Percentiles rank a stretch among this genome's conserved stretches.
These are phyloP conservation scores for Thamnophis sirtalis DNA, from an alignment of 2,113 vertebrate genomes.

Conservation along the genomic window DNA sequence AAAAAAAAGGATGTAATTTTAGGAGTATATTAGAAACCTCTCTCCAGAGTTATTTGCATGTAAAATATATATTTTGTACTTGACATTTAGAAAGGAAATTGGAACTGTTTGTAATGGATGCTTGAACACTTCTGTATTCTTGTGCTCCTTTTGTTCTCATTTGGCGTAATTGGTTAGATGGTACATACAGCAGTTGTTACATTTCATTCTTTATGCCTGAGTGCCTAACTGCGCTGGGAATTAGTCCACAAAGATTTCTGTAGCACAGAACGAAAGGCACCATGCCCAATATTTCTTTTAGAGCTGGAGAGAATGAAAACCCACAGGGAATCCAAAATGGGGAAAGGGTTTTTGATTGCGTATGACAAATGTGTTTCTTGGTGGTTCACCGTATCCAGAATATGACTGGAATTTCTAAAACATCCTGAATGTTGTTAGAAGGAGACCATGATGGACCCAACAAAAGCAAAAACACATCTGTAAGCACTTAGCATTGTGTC, in stretches of 20 bases:
- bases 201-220: slow-evolving; percentile 45
- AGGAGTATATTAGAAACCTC: slow-evolving; percentile 63
- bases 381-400: slow-evolving; percentile 14
- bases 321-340: background rate
- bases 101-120: slow-evolving; percentile 56
- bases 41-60: slow-evolving; percentile 64
- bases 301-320: slow-evolving; percentile 19
- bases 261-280: slow-evolving; percentile 5
- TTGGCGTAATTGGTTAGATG: slow-evolving; percentile 55
- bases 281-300: slow-evolving; percentile 19
- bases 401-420: slow-evolving; percentile 12
- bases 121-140: slow-evolving; percentile 56
- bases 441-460: background rate
- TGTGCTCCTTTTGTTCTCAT: slow-evolving; percentile 46
- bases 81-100: slow-evolving; percentile 73
- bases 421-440: background rate
- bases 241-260: slow-evolving; percentile 38
- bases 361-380: background rate
- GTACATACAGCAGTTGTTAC: slow-evolving; percentile 31
- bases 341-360: slow-evolving; percentile 15
- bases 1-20: slow-evolving; percentile 73
- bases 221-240: slow-evolving; percentile 36
- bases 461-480: background rate
- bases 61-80: slow-evolving; percentile 66
- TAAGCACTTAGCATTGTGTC: background rate